Base-by-base conservation (phyloP, 2,113 vertebrate species). In the Onychostoma macrolepis region DNA sequence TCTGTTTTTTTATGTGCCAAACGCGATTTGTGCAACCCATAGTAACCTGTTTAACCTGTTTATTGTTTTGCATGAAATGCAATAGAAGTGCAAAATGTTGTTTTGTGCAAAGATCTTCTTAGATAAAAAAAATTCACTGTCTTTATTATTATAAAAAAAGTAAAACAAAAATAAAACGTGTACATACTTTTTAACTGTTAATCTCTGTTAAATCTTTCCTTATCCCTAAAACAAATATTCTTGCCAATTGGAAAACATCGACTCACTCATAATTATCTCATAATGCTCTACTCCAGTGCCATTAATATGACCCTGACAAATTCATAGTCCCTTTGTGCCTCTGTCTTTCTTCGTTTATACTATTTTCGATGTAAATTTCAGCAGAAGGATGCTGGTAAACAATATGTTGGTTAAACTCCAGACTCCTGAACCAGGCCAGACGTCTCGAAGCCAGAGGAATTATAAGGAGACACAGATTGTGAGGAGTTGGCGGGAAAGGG, bases 381-480 rank as follows among this genome's bases (percentile, higher is more conserved):
- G n/a, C 38, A 45, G 63, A 85, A 83, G 48, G 86, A 82, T 90
- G 87, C 84, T 74, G 91, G 87, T 92, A 92, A 93, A 94, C 92
- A 92, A 91, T 90, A 90, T 63, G 77, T 87, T 92, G 92, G 91
- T 85, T 4, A 26, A 77, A 30, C 71, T 90, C 91, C 91, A 92
- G 87, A 48, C 85, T 85, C 30, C 76, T 63, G 88, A 89, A 89
- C 88, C 91, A 91, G 89, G 88, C 88, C 81, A 67, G 87, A 63
- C 88, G 10, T 65, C 45, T 85, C 61, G 15, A 48, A 91, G 90
- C 91, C 93, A 91, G 89, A 90, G 80, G 12, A 90, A 90, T 93
- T 93, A 74, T 86, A 82, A 72, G 87, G 87, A 91, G 88, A 89
- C 85, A 38, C 89, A 91, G 74, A 92, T 89, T 87, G 86, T 69